Conservation (phyloP, 1,140 invertebrate species). For the Ephestia elutella region DNA sequence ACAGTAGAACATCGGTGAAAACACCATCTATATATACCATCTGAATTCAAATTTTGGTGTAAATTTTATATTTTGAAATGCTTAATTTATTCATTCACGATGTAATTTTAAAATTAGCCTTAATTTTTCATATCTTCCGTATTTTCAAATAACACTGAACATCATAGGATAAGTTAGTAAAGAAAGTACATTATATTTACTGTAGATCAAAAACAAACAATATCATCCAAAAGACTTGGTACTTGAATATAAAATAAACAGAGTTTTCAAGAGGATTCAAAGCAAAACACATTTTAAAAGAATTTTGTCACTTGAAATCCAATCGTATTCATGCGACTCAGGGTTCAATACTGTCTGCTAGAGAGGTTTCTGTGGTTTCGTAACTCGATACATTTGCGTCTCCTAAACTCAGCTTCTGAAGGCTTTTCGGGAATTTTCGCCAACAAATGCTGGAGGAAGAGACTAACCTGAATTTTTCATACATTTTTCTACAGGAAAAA, state of each 20-base stretch:
- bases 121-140: too few species aligned
- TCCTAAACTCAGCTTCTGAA: slow-evolving; percentile 3
- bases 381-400: slow-evolving; percentile 4
- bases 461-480: neutral
- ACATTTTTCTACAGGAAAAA: neutral
- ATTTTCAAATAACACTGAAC: too few species aligned
- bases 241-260: slow-evolving; percentile 1
- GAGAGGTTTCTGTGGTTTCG: neutral
- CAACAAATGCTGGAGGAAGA: neutral
- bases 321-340: neutral
- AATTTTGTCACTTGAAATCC: neutral
- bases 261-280: neutral
- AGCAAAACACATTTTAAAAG: neutral
- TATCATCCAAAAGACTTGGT: neutral
- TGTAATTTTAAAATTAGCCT: too few species aligned
- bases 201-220: neutral
- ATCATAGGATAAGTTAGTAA: too few species aligned
- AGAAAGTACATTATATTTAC: too few species aligned
- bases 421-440: neutral
- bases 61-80: too few species aligned
- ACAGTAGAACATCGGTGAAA: too few species aligned
- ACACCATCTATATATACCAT: too few species aligned
- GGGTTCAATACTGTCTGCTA: neutral
- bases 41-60: too few species aligned
- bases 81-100: too few species aligned